Base-by-base conservation (phyloP, 2,113 vertebrate genomes). In the Phocoena sinus region DNA sequence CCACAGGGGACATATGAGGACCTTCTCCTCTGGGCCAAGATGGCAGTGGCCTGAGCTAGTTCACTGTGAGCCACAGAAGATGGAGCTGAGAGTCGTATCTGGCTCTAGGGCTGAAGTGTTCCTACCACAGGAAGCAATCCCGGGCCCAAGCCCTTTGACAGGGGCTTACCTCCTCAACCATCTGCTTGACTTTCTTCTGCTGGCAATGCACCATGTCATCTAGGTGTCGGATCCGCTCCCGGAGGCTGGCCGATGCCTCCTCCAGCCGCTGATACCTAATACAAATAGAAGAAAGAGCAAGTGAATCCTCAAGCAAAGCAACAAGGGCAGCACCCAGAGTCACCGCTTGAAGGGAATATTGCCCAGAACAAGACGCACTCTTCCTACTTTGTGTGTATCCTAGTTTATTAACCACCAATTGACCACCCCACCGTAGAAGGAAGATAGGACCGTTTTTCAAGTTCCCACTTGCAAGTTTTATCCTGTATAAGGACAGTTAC, bases 141-240 rank as follows among this genome's bases (percentile, higher is more conserved):
- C 1, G 1, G 2, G 28, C 68, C 87, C 4, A 0, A 1, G 53
- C 14, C 63, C 50, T 36, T 23, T 67, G 2, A 13, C 26, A 2
- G n/a, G 41, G 5, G 67, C 98, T 99, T 93, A 99, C 99, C 99
- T 99, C 99, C 97, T 99, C 99, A 20, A 99, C 99, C 99, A 99
- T 99, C 98, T 98, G 98, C 97, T 99, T 99, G 98, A 99, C 99
- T 95, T 99, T 99, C 98, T 99, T 99, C 98, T 99, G 99, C 96
- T 99, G 99, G 98, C 99, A 99, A 97, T 99, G 99, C 83, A 99
- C 99, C 99, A 99, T 99, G 97, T 99, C 99, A 79, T 99, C 99
- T 56, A 99, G 98, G 97, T 99, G 99, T 91, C 99, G 99, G 98
- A 99, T 99, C 81, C 99, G 98, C 94, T 99, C 99, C 6, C 99